Evolutionary conservation across 2,888 invertebrate species (phyloP), one percentile per base, ranked within the genome.

Genomic region (Eretmocerus hayati): DNA sequence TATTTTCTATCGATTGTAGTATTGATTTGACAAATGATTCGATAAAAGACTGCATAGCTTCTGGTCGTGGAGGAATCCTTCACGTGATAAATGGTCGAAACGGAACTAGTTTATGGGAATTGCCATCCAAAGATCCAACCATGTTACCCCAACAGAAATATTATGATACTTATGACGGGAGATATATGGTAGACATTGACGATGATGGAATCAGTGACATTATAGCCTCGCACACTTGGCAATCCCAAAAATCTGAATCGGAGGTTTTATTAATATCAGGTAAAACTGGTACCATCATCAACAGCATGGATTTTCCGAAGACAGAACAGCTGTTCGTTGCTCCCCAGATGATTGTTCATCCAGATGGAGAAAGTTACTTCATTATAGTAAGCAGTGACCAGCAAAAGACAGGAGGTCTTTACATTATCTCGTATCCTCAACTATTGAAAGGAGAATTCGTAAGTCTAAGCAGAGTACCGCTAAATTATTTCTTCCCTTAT

Each of bases 371-470:
- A 32, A 76, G 77, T 53, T 68, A 78, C 42, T 75, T 87, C 31
- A 65, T 89, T 43, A 80, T 86, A 60, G 83, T 85, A 13, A 87
- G 87, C 0, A 88, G 86, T 1, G 84, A 84, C 3, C 84, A 85
- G 57, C 81, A 81, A 35, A 78, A 84, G 37, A 73, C 81, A 0
- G 88, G 89, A 2, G 83, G 83, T 31, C 74, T 90, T 15, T 87
- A 84, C 66, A 73, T 77, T 3, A 75, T 84, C 20, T 72, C 81
- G 1, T 70, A 88, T 22, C 71, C 76, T n/a, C 72, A 75, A 11
- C 59, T 81, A 5, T 69, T 78, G 59, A 71, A 74, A 37, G 79
- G 76, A 58, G 60, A 70, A 52, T 59, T 73, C 63, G 76, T 77
- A 67, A 62, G 63, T 60, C 23, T 13, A 3, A 5, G n/a, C n/a